Conservation (phyloP, 2,113 vertebrate genomes). For the Grammomys dolichurus region DNA sequence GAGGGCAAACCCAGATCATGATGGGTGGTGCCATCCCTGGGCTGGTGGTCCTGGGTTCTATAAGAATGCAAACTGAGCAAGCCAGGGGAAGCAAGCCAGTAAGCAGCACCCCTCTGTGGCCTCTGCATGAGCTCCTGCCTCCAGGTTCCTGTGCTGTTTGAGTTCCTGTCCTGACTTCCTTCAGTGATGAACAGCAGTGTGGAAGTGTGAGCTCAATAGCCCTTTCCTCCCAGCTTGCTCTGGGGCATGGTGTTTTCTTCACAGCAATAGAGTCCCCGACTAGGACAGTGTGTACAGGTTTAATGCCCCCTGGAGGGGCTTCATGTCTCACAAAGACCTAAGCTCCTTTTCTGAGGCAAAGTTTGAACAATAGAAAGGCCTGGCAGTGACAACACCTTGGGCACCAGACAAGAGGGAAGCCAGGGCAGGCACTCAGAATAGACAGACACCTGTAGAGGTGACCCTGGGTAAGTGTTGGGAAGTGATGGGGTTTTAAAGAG, state of each 20-base stretch:
- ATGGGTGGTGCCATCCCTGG: neutral
- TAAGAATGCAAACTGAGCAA: neutral
- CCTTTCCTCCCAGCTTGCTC: neutral
- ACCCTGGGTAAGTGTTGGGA: neutral
- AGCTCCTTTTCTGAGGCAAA: neutral
- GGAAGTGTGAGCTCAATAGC: neutral
- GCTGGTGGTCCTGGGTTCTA: neutral
- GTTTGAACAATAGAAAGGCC: neutral
- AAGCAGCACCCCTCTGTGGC: neutral
- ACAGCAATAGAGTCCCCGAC: neutral
- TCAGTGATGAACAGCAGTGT: neutral
- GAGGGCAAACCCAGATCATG: neutral
- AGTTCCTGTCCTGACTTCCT: neutral
- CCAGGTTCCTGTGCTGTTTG: neutral
- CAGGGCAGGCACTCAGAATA: neutral
- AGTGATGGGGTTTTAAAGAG: neutral
- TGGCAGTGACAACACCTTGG: rapidly evolving
- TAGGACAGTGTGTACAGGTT: neutral
- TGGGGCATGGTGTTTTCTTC: neutral
- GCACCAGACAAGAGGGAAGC: neutral
- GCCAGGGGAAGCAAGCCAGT: neutral
- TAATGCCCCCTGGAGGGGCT: rapidly evolving
- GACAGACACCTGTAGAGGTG: rapidly evolving
- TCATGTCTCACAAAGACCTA: neutral
- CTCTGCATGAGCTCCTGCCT: neutral